Evolutionary conservation across 2,888 invertebrate species (phyloP), one percentile per base, ranked within the genome.

Genomic region (Apotomis turbidana): DNA sequence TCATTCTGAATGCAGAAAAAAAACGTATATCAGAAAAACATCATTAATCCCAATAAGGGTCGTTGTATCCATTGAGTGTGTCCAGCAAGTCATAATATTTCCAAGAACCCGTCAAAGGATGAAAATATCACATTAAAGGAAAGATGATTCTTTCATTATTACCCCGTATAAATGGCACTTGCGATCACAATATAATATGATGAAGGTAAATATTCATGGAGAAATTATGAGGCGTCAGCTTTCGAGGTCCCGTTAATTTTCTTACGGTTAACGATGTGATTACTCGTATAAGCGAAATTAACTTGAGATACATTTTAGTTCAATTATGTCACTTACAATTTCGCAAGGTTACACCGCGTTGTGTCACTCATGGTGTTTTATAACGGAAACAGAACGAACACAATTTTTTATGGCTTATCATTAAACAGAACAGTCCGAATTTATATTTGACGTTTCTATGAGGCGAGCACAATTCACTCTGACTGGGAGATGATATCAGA

Each of bases 401-500:
- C 62, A 41, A 46, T 9, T 71, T 27, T 71, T 71, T 62, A 57
- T 57, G 51, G 61, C 61, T 61, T 61, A 44, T 57, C 49, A 71
- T 57, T 64, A 71, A 46, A 79, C 81, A 78, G 72, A 75, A 70
- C 77, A 71, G 76, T 76, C 78, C 79, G 80, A 83, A 83, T 82
- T 83, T 77, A 80, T 82, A 80, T 81, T 78, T 81, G 82, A 84
- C 82, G 77, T 76, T 80, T 78, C 74, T 78, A 79, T 75, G 80
- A 79, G 76, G 77, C 81, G 80, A 80, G 83, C 85, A 86, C 88
- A 84, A 85, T 87, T 87, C 79, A 82, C 83, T 85, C 85, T 83
- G 82, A 83, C 81, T 81, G 74, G 71, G 67, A 73, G 79, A 81
- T 90, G 90, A 90, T 88, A 88, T 90, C 89, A 89, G 89, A 85